A percentile compares a stretch with the other conserved stretches of the same genome.
phyloP scores from a whole-genome alignment of 1,140 invertebrate genomes.

The Heliconius nattereri region DNA sequence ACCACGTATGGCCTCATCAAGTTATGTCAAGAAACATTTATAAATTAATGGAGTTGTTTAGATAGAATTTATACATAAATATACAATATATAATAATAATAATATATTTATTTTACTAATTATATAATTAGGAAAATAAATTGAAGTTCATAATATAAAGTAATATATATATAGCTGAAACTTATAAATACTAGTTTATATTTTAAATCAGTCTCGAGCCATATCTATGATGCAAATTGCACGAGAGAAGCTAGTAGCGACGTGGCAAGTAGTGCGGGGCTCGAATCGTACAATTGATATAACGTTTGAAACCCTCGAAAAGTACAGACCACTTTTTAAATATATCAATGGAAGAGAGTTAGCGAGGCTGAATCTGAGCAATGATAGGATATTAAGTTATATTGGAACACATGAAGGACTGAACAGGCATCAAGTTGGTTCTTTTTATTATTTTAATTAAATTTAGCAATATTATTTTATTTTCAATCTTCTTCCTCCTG shows the following conservation, averaged over 20 bases:
- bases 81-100: too few relatives aligned
- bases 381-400: slow-evolving; percentile 59
- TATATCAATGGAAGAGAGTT: slow-evolving; percentile 67
- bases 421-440: slow-evolving; percentile 62
- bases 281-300: slow-evolving; percentile 36
- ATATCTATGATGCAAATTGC: slow-evolving; percentile 74
- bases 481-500: too few relatives aligned
- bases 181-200: neutral
- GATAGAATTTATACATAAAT: neutral
- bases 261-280: slow-evolving; percentile 61
- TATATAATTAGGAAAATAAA: too few relatives aligned
- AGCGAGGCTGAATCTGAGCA: slow-evolving; percentile 58
- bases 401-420: slow-evolving; percentile 70
- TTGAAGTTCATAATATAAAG: too few relatives aligned
- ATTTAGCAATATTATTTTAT: neutral
- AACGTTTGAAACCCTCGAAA: slow-evolving; percentile 50
- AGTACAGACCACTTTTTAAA: slow-evolving; percentile 66
- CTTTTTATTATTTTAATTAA: neutral
- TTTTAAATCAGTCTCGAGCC: slow-evolving; percentile 53
- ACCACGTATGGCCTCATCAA: too few relatives aligned
- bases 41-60: neutral
- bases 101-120: too few relatives aligned
- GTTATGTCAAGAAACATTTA: too few relatives aligned
- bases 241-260: slow-evolving; percentile 60
- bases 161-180: neutral